Percentiles rank a stretch among this genome's conserved stretches.
Conservation (phyloP, 2,113 vertebrate species). For the Cepphus grylle region DNA sequence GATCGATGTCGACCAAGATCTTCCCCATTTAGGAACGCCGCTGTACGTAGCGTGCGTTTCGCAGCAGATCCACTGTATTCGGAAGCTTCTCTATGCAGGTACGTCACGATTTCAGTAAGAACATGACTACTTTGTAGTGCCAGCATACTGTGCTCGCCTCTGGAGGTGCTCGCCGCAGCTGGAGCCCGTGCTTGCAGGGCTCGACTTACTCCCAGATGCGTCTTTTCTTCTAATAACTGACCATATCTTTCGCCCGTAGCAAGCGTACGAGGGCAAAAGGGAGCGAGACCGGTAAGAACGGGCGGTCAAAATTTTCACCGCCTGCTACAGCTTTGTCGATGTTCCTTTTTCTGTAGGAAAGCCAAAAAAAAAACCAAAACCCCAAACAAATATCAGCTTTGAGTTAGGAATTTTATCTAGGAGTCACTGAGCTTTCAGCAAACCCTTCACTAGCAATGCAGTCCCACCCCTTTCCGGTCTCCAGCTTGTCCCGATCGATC, state of each 20-base stretch:
- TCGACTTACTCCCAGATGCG: background rate
- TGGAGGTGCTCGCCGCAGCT: background rate
- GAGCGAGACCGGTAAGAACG: background rate
- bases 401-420: background rate
- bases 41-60: slow-evolving; percentile 89
- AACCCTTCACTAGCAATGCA: background rate
- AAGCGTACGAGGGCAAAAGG: background rate
- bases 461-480: background rate
- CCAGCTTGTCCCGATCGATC: background rate
- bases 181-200: background rate
- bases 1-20: slow-evolving; percentile 89
- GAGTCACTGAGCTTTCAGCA: background rate
- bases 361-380: background rate
- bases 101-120: background rate
- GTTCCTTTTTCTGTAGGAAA: background rate
- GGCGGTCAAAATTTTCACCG: background rate
- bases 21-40: slow-evolving; percentile 90
- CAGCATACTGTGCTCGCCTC: background rate
- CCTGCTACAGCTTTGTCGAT: background rate
- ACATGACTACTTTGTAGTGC: background rate
- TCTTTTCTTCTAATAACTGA: background rate
- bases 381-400: background rate
- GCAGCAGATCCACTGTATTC: slow-evolving; percentile 86
- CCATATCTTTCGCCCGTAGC: background rate
- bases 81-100: slow-evolving; percentile 92